These are phyloP conservation scores for Drosophila repleta DNA, from an alignment of 1,140 invertebrate genomes.

Conservation along the genomic window DNA sequence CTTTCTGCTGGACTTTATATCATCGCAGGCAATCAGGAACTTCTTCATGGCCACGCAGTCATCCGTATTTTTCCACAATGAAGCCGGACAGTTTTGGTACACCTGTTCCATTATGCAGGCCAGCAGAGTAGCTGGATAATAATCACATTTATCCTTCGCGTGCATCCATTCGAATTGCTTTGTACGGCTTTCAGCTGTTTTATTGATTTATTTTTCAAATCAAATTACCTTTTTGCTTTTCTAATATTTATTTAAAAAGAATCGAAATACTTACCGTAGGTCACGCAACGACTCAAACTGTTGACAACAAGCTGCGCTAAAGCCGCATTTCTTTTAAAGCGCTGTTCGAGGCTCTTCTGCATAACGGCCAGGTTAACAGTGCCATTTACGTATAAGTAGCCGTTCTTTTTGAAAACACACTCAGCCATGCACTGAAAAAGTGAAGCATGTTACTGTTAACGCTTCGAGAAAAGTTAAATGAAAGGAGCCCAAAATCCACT, in stretches of 20 bases:
- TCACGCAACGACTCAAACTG: constrained; percentile 39
- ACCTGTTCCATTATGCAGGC: constrained; percentile 61
- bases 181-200: constrained; percentile 36
- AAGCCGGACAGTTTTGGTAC: constrained; percentile 53
- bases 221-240: background rate
- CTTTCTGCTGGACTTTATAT: constrained; percentile 26
- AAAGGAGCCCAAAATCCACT: too few species aligned
- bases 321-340: constrained; percentile 41
- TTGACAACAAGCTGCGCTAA: constrained; percentile 42
- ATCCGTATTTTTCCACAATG: constrained; percentile 56
- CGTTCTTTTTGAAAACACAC: constrained; percentile 51
- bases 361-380: constrained; percentile 36
- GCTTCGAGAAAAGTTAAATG: too few species aligned
- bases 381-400: constrained; percentile 44
- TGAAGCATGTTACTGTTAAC: too few species aligned
- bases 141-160: constrained; percentile 54
- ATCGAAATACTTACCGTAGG: constrained; percentile 31
- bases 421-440: constrained; percentile 59
- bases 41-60: constrained; percentile 57
- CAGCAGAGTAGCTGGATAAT: constrained; percentile 50
- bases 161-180: constrained; percentile 58
- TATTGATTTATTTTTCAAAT: background rate
- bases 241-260: background rate
- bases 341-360: constrained; percentile 43
- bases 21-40: constrained; percentile 46